Base-by-base conservation (phyloP, 2,888 invertebrate species). In the Andrena trimmerana region DNA sequence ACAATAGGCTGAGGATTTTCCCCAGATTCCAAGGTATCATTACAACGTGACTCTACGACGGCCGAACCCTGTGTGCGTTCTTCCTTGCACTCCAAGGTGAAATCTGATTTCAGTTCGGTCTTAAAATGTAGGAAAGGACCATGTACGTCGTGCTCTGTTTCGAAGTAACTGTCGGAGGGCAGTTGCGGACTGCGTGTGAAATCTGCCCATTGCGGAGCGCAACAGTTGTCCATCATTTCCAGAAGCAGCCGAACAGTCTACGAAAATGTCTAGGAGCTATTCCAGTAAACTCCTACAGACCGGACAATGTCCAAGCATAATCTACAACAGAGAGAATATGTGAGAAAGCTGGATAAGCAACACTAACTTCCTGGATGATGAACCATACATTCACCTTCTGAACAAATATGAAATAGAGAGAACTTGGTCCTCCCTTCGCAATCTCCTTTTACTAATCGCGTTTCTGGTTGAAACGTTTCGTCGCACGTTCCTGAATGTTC, bases 1-100 rank as follows among this genome's bases (percentile, higher is more conserved):
- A 88, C 78, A 8, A 81, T 90, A 36, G 89, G 69, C 0, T 86
- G 86, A 0, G 82, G 80, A 76, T 69, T 85, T 60, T 88, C 81
- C 1, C 83, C 78, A 16, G 84, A 13, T 3, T 88, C 84, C 27
- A 90, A 81, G 13, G 88, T 89, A 5, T 79, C 69, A 7, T 84
- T 75, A 2, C 85, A 84, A 3, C 79, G 31, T 16, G 48, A 42
- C 2, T 68, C 63, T 24, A 8, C 2, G 7, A 65, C 10, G 0
- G 57, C 31, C 6, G 52, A 7, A 1, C 65, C 50, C 10, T 10
- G 24, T 0, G 31, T 10, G 7, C 2, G 27, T n/a, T 13, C 36
- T 1, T 57, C 13, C 0, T n/a, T 54, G 13, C 0, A 8, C 0
- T 42, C 5, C 42, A 10, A 24, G 52, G 20, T 20, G 7, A 52